phyloP scores from a whole-genome alignment of 2,113 vertebrate genomes.

The Ceratotherium simum region DNA sequence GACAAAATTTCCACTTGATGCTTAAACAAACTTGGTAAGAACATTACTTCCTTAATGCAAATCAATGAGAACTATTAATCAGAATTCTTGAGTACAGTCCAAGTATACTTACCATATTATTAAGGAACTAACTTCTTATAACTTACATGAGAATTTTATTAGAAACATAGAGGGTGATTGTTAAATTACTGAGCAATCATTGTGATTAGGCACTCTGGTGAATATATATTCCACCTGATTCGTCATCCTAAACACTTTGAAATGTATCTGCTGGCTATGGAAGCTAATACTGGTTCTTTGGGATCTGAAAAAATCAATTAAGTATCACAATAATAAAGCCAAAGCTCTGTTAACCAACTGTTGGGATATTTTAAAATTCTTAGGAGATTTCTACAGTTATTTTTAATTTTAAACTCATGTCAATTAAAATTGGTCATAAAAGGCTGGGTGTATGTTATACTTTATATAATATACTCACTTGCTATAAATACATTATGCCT shows the following conservation, averaged over 20 bases:
- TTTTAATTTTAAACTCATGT: constrained; percentile 36
- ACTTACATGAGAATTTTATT: not conserved
- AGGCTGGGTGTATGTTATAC: not conserved
- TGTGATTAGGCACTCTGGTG: constrained; percentile 17
- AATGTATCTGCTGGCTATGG: constrained; percentile 17
- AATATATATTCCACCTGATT: not conserved
- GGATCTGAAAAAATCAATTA: constrained; percentile 58
- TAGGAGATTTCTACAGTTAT: constrained; percentile 43
- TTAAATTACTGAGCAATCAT: constrained; percentile 35
- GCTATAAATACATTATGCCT: constrained; percentile 29
- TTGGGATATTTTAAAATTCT: constrained; percentile 51
- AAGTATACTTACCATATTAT: not conserved
- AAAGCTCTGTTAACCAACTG: constrained; percentile 39
- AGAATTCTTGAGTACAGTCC: not conserved
- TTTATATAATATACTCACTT: constrained; percentile 20
- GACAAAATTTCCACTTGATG: constrained; percentile 59
- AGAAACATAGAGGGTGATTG: not conserved
- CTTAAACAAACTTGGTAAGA: not conserved
- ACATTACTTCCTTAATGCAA: not conserved
- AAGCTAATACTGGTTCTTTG: constrained; percentile 38
- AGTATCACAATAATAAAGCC: constrained; percentile 53
- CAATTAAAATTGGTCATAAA: constrained; percentile 12
- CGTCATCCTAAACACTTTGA: constrained; percentile 41
- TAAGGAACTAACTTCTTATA: constrained; percentile 40
- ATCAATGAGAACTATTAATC: constrained; percentile 34